Percentiles rank a stretch among this genome's conserved stretches.
phyloP scores from a whole-genome alignment of 2,797 vertebrate genomes.

The Danio tinwini region DNA sequence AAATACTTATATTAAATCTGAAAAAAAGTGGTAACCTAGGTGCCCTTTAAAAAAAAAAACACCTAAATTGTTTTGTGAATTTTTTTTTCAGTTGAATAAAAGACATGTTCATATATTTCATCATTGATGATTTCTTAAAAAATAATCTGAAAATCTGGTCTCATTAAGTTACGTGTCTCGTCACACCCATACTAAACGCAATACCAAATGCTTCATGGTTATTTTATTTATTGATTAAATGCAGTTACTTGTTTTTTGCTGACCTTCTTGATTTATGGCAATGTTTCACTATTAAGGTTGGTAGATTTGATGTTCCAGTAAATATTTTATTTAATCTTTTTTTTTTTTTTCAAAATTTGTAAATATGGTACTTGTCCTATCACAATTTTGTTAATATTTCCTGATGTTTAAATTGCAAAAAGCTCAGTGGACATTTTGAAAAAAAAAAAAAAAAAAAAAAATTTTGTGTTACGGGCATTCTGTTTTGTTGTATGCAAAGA shows the following conservation, averaged over 20 bases:
- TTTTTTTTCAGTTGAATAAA: no score
- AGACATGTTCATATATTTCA: no score
- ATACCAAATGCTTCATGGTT: no score
- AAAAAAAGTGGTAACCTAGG: no score
- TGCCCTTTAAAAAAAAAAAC: no score
- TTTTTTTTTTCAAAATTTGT: background rate
- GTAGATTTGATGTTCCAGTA: constrained; percentile 24
- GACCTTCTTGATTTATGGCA: constrained; percentile 34
- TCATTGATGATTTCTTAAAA: no score
- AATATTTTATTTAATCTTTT: background rate
- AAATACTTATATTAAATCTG: no score
- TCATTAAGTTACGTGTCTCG: no score
- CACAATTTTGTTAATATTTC: background rate
- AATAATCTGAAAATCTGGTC: no score
- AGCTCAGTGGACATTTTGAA: background rate
- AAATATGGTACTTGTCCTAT: constrained; percentile 28
- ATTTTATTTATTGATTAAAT: constrained; percentile 3
- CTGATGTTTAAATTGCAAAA: background rate
- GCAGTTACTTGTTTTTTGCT: constrained; percentile 7
- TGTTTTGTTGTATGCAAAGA: constrained; percentile 13
- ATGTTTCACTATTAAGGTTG: constrained; percentile 26
- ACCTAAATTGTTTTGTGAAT: no score
- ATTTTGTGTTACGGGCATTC: background rate
- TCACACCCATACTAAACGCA: no score
- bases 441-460: no score